phyloP scores from a whole-genome alignment of 2,888 invertebrate genomes.

The Cataglyphis altisquamis region DNA sequence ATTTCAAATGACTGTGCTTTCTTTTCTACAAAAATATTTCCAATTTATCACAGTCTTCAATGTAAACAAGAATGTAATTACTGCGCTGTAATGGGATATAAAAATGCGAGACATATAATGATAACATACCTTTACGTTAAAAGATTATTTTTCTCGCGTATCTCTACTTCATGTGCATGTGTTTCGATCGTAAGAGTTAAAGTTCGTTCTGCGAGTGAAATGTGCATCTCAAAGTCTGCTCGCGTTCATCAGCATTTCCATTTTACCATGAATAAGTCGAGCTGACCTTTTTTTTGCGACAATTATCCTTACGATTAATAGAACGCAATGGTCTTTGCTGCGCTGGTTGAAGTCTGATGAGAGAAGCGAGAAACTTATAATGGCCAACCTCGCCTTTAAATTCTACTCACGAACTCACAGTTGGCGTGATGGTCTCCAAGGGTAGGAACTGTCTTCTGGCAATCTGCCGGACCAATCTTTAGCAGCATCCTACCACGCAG shows the following conservation, averaged over 20 bases:
- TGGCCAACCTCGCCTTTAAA: conserved; percentile 76
- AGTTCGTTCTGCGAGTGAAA: background rate
- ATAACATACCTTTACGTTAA: background rate
- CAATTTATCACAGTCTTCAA: conserved; percentile 14
- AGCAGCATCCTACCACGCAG: conserved; percentile 41
- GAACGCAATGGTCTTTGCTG: conserved; percentile 55
- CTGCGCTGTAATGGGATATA: background rate
- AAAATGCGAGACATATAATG: background rate
- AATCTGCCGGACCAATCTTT: conserved; percentile 79
- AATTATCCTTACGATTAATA: conserved; percentile 75
- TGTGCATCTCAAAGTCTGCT: conserved; percentile 29
- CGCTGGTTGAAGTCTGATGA: conserved; percentile 59
- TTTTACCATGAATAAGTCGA: conserved; percentile 55
- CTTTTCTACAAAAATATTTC: conserved; percentile 10
- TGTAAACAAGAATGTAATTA: conserved; percentile 17
- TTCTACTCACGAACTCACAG: conserved; percentile 80
- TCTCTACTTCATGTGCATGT: background rate
- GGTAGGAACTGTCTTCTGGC: conserved; percentile 80
- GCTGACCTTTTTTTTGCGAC: conserved; percentile 63
- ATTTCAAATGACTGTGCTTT: background rate
- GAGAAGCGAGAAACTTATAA: conserved; percentile 76
- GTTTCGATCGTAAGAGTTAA: background rate
- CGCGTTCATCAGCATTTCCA: conserved; percentile 63
- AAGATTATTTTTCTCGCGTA: background rate
- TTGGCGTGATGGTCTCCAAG: conserved; percentile 80